Evolutionary conservation across 2,797 vertebrate genomes (phyloP).

Genomic region (Phylloscopus collybita): DNA sequence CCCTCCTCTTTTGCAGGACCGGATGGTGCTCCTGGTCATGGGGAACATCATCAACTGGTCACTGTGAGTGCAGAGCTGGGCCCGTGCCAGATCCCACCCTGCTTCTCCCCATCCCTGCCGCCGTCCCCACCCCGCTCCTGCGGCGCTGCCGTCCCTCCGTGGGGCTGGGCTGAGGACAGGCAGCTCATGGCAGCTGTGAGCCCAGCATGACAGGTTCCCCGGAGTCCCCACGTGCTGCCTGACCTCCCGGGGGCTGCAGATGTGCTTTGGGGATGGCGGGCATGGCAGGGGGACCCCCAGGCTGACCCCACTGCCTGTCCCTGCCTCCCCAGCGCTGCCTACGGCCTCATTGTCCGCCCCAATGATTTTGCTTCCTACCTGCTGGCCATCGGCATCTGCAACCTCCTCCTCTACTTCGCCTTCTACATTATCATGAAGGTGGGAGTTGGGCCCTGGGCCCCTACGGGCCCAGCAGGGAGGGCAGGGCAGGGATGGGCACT

Average conservation of each 20-base stretch:
- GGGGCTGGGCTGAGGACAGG: background rate
- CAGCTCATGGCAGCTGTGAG: background rate
- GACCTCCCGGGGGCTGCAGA: background rate
- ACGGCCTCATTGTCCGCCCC: conserved; percentile 90
- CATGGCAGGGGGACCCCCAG: background rate
- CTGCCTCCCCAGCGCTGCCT: conserved; percentile 84
- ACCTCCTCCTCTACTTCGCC: conserved; percentile 96
- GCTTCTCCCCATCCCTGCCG: background rate
- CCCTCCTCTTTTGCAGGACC: conserved; percentile 81
- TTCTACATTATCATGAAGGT: conserved; percentile 99
- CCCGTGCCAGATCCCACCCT: background rate
- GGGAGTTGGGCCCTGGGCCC: accelerated
- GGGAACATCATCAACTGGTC: conserved; percentile 99
- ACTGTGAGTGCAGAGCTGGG: conserved; percentile 81
- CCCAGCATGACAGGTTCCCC: background rate
- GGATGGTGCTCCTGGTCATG: conserved; percentile 96
- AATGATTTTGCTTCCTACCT: conserved; percentile 98
- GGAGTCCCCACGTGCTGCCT: accelerated
- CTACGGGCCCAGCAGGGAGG: accelerated
- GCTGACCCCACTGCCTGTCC: background rate
- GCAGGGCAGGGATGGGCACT: background rate
- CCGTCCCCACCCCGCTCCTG: background rate
- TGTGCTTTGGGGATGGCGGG: accelerated
- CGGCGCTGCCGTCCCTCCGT: accelerated
- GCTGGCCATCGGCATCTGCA: conserved; percentile 97